Percentiles rank a stretch among this genome's conserved stretches.
These are phyloP conservation scores for Lissonota sp. DNA, from an alignment of 2,888 invertebrate species.

Conservation along the genomic window DNA sequence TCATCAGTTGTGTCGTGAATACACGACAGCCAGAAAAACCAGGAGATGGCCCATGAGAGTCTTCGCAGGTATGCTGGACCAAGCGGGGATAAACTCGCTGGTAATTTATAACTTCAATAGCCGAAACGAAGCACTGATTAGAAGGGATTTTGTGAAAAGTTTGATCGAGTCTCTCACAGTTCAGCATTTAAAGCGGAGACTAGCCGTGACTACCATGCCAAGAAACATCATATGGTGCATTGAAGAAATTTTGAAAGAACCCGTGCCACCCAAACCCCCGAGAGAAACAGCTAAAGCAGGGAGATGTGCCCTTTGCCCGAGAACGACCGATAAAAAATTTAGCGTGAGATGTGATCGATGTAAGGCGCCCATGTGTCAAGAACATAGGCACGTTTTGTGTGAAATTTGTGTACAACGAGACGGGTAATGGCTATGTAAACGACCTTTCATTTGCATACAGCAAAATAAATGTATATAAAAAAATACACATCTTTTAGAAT, in stretches of 20 bases:
- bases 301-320: conserved; percentile 13
- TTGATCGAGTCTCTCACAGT: not conserved
- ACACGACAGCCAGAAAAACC: conserved; percentile 20
- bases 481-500: too few species aligned
- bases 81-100: conserved; percentile 12
- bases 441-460: too few species aligned
- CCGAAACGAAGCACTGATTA: conserved; percentile 2
- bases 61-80: conserved; percentile 44
- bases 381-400: conserved; percentile 5
- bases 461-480: too few species aligned
- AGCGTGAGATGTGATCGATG: not conserved
- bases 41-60: conserved; percentile 29
- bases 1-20: conserved; percentile 29
- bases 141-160: not conserved
- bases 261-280: not conserved
- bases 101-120: conserved; percentile 1
- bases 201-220: not conserved
- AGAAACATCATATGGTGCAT: not conserved
- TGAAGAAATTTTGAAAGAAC: conserved; percentile 18
- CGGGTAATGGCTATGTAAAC: too few species aligned
- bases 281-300: not conserved
- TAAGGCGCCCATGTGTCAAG: not conserved
- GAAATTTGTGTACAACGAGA: conserved; percentile 3
- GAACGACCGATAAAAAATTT: conserved; percentile 11
- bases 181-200: not conserved